Conservation (phyloP, 1,140 invertebrate species). For the Drosophila tropicalis region DNA sequence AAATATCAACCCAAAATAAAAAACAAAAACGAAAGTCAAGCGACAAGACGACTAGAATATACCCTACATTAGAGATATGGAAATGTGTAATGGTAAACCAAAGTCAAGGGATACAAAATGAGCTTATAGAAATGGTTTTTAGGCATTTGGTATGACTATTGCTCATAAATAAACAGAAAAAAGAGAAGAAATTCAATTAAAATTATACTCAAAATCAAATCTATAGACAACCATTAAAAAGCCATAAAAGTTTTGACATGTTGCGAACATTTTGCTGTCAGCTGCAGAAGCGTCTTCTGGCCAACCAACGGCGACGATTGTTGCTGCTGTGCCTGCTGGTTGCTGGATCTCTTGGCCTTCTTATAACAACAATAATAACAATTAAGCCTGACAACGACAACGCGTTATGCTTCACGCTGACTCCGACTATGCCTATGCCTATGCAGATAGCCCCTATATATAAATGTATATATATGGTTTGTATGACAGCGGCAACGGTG, state of each 20-base stretch:
- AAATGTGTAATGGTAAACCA: not conserved
- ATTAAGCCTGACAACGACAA: slow-evolving; percentile 65
- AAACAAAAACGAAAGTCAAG: too few species aligned
- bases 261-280: slow-evolving; percentile 69
- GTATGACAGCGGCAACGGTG: slow-evolving; percentile 24
- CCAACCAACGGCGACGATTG: slow-evolving; percentile 3
- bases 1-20: not conserved
- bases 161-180: slow-evolving; percentile 42
- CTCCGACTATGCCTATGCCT: slow-evolving; percentile 17
- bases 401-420: slow-evolving; percentile 24
- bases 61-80: not conserved
- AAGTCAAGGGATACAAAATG: not conserved
- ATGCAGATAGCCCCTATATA: slow-evolving; percentile 1
- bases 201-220: slow-evolving; percentile 37
- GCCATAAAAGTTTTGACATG: slow-evolving; percentile 67
- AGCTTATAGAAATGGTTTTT: slow-evolving; percentile 7
- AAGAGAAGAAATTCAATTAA: slow-evolving; percentile 53
- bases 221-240: slow-evolving; percentile 55
- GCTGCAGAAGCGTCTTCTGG: slow-evolving; percentile 50
- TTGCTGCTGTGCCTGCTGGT: not conserved
- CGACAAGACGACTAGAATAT: not conserved
- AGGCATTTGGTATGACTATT: slow-evolving; percentile 30
- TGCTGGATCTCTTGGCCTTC: not conserved
- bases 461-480: slow-evolving; percentile 4
- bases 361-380: slow-evolving; percentile 61